Evolutionary conservation across 2,113 vertebrate species (phyloP), one percentile per base, ranked within the genome.

Genomic region (Arizona elegans): DNA sequence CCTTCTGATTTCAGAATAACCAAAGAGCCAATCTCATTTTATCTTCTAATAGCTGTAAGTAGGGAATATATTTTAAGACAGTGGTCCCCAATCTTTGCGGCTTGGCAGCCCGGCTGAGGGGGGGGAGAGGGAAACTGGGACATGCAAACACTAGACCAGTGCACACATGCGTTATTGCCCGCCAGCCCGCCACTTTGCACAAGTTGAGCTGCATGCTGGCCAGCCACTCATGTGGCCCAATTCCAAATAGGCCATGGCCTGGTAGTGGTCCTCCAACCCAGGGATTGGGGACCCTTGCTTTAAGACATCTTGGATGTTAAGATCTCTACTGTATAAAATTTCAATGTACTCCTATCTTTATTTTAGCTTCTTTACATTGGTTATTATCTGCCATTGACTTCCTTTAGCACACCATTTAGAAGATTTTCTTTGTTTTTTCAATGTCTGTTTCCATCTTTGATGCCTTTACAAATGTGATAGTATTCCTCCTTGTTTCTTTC

Each of bases 101-200:
- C 24, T 70, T 70, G 65, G 13, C 12, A 0, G 29, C 13, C 29
- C 13, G 12, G 5, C 29, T 70, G 12, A 23, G 8, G 58, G 65
- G 5, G 8, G 21, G 9, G 24, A 3, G 8, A n/a, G 5, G 29
- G 2, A 6, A 70, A 70, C 65, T n/a, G 62, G 65, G 11, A 2
- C 12, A 15, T 1, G 0, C 0, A 5, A 70, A 5, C 1, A 1
- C 10, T 10, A 24, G 58, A 8, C 8, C 0, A 59, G 21, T 3
- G 58, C 24, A 24, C 59, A 70, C 0, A 1, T 1, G 5, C 5
- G 62, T 70, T n/a, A n/a, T 70, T 70, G 62, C 62, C 26, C 11
- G 1, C 3, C 5, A 10, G 26, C 11, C 29, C 9, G 1, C 29
- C 29, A 70, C 29, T 70, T 3, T 70, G 29, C 5, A 13, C 62